Conservation (phyloP, 2,113 vertebrate genomes). For the Petaurus breviceps region DNA sequence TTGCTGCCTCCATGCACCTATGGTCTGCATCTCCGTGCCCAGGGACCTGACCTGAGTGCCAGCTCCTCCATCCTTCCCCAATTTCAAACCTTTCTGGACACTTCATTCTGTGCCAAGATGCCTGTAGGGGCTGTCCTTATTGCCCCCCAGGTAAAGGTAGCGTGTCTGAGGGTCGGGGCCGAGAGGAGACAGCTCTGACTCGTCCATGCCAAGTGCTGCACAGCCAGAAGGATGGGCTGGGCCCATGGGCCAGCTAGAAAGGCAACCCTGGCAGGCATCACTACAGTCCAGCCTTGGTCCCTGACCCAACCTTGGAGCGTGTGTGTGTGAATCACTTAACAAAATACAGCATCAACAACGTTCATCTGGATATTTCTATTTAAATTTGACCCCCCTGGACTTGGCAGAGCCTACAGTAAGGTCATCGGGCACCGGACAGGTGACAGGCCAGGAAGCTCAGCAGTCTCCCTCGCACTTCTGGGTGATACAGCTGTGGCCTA, state of each 20-base stretch:
- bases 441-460: neutral
- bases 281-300: neutral
- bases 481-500: accelerated
- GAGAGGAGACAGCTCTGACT: neutral
- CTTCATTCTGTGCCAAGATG: too few relatives aligned
- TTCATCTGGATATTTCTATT: neutral
- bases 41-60: neutral
- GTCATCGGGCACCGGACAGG: neutral
- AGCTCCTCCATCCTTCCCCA: too few relatives aligned
- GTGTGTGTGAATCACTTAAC: neutral
- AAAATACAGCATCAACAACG: neutral
- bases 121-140: neutral
- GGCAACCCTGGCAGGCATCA: neutral
- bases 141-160: too few relatives aligned
- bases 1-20: too few relatives aligned
- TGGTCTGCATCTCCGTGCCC: neutral
- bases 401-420: neutral
- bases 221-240: too few relatives aligned
- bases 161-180: neutral
- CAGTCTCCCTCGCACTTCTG: too few relatives aligned
- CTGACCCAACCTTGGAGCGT: neutral
- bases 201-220: neutral
- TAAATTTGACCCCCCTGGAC: neutral
- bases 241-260: neutral
- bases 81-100: too few relatives aligned